Percentiles rank a stretch among this genome's conserved stretches.
Evolutionary conservation across 2,113 vertebrate species (phyloP).

Genomic region (Lontra canadensis): DNA sequence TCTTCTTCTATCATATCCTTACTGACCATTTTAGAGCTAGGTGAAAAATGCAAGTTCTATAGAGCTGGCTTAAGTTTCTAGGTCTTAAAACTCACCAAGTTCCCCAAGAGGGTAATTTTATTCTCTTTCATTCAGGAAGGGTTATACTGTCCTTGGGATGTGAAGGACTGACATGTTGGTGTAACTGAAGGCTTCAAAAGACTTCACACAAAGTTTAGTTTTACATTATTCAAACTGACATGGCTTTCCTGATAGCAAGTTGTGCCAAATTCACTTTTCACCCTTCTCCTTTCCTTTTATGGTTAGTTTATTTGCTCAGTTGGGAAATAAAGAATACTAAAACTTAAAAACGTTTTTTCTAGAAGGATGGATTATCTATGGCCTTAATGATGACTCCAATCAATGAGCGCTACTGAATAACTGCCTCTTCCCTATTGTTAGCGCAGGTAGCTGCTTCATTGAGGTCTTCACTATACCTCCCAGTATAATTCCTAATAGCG

Average conservation of each 20-base stretch:
- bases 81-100: not conserved
- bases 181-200: not conserved
- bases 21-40: not conserved
- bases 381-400: accelerated
- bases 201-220: not conserved
- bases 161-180: not conserved
- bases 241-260: not conserved
- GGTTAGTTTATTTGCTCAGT: not conserved
- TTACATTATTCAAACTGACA: not conserved
- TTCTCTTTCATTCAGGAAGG: not conserved
- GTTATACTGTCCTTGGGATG: not conserved
- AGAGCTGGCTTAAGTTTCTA: not conserved
- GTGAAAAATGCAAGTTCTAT: not conserved
- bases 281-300: not conserved
- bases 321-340: not conserved
- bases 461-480: not conserved
- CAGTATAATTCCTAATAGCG: not conserved
- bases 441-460: not conserved
- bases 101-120: not conserved
- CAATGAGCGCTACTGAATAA: accelerated
- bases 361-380: not conserved
- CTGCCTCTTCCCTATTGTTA: accelerated
- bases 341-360: not conserved
- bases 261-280: not conserved
- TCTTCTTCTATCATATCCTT: not conserved